Evolutionary conservation across 2,113 vertebrate genomes (phyloP).

Genomic region (Pogonocichla stellata): DNA sequence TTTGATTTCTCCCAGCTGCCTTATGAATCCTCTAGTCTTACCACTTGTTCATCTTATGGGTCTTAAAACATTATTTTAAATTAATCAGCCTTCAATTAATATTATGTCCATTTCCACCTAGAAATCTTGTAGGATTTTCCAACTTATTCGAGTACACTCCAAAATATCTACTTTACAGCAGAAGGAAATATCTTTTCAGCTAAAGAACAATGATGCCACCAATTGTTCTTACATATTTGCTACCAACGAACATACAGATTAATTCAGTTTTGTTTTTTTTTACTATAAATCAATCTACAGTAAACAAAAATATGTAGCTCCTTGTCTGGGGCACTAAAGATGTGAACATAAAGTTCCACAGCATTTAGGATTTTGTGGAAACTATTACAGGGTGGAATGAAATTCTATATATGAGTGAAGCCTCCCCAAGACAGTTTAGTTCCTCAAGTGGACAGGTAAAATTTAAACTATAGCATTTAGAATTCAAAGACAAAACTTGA

Average conservation of each 20-base stretch:
- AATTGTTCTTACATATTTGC: not conserved
- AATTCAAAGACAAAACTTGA: not conserved
- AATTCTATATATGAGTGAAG: not conserved
- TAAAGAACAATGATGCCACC: not conserved
- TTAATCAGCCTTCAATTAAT: not conserved
- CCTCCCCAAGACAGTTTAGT: not conserved
- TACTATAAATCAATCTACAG: not conserved
- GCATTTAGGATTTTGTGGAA: not conserved
- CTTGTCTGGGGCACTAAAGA: not conserved
- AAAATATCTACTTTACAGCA: not conserved
- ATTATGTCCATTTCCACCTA: not conserved
- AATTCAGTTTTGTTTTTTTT: not conserved
- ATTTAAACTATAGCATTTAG: not conserved
- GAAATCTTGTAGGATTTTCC: not conserved
- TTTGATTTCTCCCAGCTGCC: not conserved
- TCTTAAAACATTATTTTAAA: not conserved
- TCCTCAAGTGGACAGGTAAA: not conserved
- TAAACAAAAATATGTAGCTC: not conserved
- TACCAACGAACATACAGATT: not conserved
- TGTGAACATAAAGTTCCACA: not conserved
- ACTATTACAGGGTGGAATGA: not conserved
- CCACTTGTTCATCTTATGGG: not conserved
- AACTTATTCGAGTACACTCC: not conserved
- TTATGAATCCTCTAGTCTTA: not conserved
- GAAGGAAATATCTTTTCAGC: not conserved